A percentile compares a stretch with the other conserved stretches of the same genome.
phyloP scores from a whole-genome alignment of 2,797 vertebrate genomes.

The Anniella stebbinsi region DNA sequence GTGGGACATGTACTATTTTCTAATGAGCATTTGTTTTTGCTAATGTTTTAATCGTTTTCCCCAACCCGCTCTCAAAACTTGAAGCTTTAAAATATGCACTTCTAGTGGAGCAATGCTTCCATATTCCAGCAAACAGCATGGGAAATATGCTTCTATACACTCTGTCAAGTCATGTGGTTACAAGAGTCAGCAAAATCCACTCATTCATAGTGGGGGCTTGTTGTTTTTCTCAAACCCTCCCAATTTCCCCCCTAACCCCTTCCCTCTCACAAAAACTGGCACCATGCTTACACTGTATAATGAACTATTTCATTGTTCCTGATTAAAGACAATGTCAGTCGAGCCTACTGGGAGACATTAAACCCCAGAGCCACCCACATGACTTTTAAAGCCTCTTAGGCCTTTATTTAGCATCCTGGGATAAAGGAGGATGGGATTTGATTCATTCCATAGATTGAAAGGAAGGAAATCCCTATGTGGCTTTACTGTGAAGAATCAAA shows the following conservation, averaged over 20 bases:
- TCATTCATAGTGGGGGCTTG: constrained; percentile 46
- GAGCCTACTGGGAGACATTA: constrained; percentile 53
- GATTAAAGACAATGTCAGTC: constrained; percentile 64
- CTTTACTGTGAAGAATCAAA: neutral
- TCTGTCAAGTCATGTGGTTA: constrained; percentile 57
- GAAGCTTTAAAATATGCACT: constrained; percentile 37
- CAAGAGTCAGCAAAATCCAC: constrained; percentile 68
- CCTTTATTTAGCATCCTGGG: constrained; percentile 27
- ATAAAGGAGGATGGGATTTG: constrained; percentile 30
- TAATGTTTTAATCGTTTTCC: constrained; percentile 21
- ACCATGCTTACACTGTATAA: constrained; percentile 60
- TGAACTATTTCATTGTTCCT: constrained; percentile 61
- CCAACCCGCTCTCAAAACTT: neutral
- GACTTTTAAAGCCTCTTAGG: constrained; percentile 52
- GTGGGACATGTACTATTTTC: neutral
- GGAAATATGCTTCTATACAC: constrained; percentile 67
- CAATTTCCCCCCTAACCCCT: constrained; percentile 45
- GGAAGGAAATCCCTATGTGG: constrained; percentile 21
- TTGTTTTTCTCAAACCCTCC: constrained; percentile 38
- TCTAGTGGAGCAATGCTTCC: constrained; percentile 50
- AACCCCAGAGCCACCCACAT: constrained; percentile 50
- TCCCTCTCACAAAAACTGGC: constrained; percentile 54
- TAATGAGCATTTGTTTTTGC: constrained; percentile 30
- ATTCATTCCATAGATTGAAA: constrained; percentile 47
- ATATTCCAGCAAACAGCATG: constrained; percentile 54